phyloP scores from a whole-genome alignment of 2,797 vertebrate species.

The Pseudocheirus occidentalis region DNA sequence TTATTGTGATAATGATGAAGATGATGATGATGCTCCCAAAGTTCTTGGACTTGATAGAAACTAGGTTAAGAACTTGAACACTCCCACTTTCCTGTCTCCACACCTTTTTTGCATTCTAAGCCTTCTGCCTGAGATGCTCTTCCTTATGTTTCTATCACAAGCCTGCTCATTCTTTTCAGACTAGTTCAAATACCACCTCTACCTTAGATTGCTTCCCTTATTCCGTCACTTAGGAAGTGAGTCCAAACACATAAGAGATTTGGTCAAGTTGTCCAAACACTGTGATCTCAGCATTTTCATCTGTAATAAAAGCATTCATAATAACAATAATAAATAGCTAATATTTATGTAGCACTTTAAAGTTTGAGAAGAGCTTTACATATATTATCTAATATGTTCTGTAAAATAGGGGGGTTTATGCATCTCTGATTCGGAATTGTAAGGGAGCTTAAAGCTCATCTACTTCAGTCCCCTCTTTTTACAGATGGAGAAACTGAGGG shows the following conservation, averaged over 20 bases:
- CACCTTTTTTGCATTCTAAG: neutral
- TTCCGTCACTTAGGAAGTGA: neutral
- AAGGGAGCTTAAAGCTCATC: no score
- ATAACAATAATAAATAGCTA: no score
- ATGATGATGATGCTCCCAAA: neutral
- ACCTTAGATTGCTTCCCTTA: neutral
- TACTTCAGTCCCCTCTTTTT: no score
- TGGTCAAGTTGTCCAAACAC: no score
- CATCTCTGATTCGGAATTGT: no score
- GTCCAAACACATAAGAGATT: neutral
- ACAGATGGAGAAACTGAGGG: no score
- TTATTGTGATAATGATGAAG: neutral
- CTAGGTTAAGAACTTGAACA: neutral
- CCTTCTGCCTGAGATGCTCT: neutral
- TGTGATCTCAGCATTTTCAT: no score
- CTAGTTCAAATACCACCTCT: neutral
- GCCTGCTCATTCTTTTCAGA: neutral
- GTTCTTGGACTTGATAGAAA: neutral
- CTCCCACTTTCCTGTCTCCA: neutral
- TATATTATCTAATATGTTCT: no score
- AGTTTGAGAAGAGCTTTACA: no score
- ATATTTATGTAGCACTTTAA: no score
- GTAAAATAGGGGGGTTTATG: no score
- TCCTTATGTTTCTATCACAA: neutral
- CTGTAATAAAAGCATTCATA: no score